A percentile compares a stretch with the other conserved stretches of the same genome.
Conservation (phyloP, 2,113 vertebrate species). For the Embiotoca jacksoni region DNA sequence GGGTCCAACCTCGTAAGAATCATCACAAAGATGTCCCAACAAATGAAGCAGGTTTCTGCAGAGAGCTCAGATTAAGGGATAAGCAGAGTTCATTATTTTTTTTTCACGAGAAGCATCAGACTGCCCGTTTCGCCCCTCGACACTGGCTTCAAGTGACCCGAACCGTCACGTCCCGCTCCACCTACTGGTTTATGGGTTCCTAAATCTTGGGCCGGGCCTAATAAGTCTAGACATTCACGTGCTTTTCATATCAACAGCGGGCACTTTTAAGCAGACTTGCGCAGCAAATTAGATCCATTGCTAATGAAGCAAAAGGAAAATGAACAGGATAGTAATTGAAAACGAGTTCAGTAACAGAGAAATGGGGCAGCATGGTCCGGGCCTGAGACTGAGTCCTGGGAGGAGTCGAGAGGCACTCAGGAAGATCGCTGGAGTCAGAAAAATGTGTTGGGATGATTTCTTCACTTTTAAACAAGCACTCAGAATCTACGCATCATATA, state of each 20-base stretch:
- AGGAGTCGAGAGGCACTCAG: not conserved
- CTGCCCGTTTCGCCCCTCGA: not conserved
- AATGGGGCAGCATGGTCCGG: slow-evolving; percentile 53
- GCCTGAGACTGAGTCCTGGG: slow-evolving; percentile 32
- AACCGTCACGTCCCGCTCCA: not conserved
- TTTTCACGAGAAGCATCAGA: no score
- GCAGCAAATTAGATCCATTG: no score
- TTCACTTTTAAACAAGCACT: slow-evolving; percentile 2
- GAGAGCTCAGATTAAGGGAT: no score
- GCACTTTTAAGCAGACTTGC: no score
- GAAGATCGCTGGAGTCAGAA: slow-evolving; percentile 16
- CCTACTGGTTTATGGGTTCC: not conserved
- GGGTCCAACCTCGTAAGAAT: no score
- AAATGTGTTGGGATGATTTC: no score
- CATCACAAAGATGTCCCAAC: no score
- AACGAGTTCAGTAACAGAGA: slow-evolving; percentile 8
- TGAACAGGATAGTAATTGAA: not conserved
- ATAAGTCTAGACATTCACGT: no score
- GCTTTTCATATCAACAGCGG: no score
- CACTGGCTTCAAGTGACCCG: not conserved
- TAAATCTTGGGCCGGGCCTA: no score
- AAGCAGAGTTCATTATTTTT: no score
- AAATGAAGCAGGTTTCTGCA: no score
- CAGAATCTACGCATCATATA: not conserved
- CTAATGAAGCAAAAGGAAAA: not conserved